A percentile compares a stretch with the other conserved stretches of the same genome.
phyloP scores from a whole-genome alignment of 2,113 vertebrate genomes.

The Trochalopteron elliotii region DNA sequence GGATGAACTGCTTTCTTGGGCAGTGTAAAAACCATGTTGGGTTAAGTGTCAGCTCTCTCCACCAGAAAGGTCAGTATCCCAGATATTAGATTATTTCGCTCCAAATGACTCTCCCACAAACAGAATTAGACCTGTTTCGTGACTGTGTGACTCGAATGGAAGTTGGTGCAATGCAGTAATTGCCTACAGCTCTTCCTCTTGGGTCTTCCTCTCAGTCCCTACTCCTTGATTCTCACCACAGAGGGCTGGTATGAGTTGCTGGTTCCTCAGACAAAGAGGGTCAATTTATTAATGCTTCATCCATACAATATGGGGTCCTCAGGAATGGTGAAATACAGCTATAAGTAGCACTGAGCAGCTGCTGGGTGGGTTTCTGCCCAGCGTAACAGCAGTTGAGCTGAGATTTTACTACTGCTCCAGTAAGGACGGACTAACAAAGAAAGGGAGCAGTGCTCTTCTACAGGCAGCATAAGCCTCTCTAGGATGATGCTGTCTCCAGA shows the following conservation, averaged over 20 bases:
- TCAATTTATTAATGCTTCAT: neutral
- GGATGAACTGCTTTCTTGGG: neutral
- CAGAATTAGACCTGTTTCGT: neutral
- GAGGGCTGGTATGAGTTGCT: neutral
- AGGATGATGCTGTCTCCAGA: neutral
- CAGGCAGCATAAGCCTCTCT: neutral
- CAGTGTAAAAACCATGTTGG: neutral
- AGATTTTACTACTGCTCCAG: neutral
- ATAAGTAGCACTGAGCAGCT: neutral
- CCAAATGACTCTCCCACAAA: accelerated
- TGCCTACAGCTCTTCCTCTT: neutral
- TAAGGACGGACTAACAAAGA: neutral
- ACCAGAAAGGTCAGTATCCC: neutral
- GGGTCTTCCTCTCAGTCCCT: neutral
- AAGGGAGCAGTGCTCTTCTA: neutral
- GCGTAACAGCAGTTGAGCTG: neutral
- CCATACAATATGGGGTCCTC: accelerated
- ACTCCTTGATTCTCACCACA: neutral
- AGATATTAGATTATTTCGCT: neutral
- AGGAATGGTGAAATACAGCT: neutral
- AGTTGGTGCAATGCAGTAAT: accelerated
- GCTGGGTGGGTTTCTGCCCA: neutral
- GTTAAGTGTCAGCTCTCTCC: neutral
- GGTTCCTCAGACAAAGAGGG: neutral
- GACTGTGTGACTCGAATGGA: neutral